phyloP scores from a whole-genome alignment of 1,140 invertebrate species.

The Andrena cerasifolii region DNA sequence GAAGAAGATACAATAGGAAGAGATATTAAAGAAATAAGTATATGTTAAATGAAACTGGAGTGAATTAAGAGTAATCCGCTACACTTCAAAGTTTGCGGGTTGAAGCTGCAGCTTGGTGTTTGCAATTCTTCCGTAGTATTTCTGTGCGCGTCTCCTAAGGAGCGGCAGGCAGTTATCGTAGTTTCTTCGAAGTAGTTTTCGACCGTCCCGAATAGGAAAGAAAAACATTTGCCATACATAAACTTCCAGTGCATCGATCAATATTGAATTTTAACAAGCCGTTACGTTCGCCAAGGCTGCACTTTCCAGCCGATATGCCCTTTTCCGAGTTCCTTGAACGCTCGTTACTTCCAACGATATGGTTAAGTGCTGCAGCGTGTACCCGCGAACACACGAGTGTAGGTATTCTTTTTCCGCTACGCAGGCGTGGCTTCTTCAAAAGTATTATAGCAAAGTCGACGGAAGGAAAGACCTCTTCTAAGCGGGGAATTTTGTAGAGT shows the following conservation, averaged over 20 bases:
- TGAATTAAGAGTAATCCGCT: background rate
- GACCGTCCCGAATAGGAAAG: background rate
- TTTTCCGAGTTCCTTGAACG: background rate
- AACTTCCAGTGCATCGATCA: conserved; percentile 55
- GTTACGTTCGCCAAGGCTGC: conserved; percentile 16
- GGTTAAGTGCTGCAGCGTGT: background rate
- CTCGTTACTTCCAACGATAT: background rate
- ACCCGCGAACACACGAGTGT: no score
- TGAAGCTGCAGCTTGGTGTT: background rate
- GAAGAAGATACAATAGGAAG: background rate
- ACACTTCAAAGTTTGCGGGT: background rate
- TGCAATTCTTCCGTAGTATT: background rate
- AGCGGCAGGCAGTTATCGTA: background rate
- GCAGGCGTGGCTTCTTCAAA: no score
- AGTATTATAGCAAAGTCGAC: no score
- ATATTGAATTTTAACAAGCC: conserved; percentile 51
- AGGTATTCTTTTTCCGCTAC: no score
- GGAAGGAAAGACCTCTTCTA: no score
- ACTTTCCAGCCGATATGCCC: conserved; percentile 7
- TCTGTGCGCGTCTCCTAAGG: background rate
- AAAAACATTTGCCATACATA: conserved; percentile 60
- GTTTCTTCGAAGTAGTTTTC: background rate
- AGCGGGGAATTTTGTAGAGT: no score
- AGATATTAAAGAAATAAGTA: background rate
- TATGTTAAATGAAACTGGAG: background rate